Percentiles rank a stretch among this genome's conserved stretches.
These are phyloP conservation scores for Solea senegalensis DNA, from an alignment of 2,113 vertebrate genomes.

Conservation along the genomic window DNA sequence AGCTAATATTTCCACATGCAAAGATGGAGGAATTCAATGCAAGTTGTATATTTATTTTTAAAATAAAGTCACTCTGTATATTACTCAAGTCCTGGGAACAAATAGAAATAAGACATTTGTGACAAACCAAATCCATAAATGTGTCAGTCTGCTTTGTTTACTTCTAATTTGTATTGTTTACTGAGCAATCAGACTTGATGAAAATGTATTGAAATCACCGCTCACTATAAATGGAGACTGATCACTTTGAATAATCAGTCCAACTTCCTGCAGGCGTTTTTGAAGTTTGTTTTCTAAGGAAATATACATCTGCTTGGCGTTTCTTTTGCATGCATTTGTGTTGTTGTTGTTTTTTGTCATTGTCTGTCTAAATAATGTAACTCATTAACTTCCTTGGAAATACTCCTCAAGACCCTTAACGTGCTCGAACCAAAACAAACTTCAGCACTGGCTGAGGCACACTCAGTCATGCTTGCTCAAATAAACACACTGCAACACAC, in stretches of 20 bases:
- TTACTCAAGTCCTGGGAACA: neutral
- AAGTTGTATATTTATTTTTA: too few species aligned
- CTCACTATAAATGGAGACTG: too few species aligned
- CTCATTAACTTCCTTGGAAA: conserved; percentile 29
- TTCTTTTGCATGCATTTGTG: neutral
- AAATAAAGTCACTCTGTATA: too few species aligned
- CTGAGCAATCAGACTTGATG: too few species aligned
- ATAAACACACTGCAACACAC: conserved; percentile 52
- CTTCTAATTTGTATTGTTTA: neutral
- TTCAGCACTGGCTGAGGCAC: conserved; percentile 38
- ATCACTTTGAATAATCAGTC: neutral
- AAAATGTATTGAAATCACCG: too few species aligned
- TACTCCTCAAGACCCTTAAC: conserved; percentile 10
- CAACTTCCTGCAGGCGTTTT: neutral
- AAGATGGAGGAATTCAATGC: too few species aligned
- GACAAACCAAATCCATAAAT: neutral
- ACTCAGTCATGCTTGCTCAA: conserved; percentile 54
- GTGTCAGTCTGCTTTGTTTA: neutral
- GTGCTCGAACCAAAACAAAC: conserved; percentile 55
- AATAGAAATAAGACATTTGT: neutral
- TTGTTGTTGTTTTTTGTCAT: neutral
- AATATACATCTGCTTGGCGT: too few species aligned
- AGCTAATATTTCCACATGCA: too few species aligned
- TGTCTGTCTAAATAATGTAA: neutral
- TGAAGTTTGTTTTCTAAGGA: too few species aligned